Evolutionary conservation across 2,113 vertebrate genomes (phyloP).

Genomic region (Dromaius novaehollandiae): DNA sequence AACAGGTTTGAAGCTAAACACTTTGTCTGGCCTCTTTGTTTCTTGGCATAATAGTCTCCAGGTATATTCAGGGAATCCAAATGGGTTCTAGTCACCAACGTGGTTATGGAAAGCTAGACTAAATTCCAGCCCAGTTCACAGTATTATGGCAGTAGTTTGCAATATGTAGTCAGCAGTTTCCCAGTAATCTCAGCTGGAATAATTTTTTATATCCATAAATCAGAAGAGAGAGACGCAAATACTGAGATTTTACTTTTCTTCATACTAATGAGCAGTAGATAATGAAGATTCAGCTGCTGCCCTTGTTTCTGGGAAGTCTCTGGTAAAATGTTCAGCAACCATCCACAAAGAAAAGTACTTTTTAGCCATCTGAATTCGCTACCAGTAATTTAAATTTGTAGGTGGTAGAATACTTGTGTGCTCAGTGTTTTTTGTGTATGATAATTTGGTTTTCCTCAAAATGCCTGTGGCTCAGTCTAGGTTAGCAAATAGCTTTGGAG

Average conservation of each 20-base stretch:
- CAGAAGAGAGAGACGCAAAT: background rate
- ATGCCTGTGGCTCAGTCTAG: conserved; percentile 19
- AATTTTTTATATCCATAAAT: conserved; percentile 8
- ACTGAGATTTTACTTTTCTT: background rate
- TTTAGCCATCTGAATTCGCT: background rate
- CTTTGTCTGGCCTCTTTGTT: background rate
- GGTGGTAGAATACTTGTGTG: conserved; percentile 1
- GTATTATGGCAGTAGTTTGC: background rate
- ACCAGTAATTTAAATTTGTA: conserved; percentile 21
- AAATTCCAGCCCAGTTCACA: background rate
- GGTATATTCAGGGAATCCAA: background rate
- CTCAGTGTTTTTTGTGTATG: background rate
- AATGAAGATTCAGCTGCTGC: background rate
- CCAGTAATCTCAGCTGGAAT: background rate
- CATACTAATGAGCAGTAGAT: background rate
- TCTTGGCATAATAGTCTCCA: background rate
- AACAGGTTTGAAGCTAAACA: background rate
- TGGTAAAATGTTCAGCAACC: background rate
- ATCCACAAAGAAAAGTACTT: background rate
- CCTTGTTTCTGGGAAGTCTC: conserved; percentile 8
- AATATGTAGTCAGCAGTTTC: background rate
- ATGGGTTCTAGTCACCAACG: background rate
- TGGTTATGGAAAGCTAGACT: background rate
- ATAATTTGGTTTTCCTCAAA: background rate
- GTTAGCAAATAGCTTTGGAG: conserved; percentile 21